Evolutionary conservation across 1,140 invertebrate genomes (phyloP).

Genomic region (Bombyx mandarina): DNA sequence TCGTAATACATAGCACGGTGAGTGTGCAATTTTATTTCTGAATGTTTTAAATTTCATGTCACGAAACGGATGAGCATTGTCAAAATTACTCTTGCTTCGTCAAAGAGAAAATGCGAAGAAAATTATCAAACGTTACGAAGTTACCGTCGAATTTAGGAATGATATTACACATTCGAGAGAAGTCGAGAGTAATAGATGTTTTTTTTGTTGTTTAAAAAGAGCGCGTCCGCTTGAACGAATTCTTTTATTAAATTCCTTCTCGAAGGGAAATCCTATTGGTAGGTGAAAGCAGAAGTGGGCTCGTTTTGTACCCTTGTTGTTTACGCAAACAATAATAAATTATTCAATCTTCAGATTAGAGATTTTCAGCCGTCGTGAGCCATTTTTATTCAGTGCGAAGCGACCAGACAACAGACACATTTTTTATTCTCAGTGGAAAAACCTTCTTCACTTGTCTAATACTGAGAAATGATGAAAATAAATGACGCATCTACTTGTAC

Average conservation of each 20-base stretch:
- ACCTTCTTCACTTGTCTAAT: conserved; percentile 4
- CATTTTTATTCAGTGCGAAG: not conserved
- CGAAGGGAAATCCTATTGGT: not conserved
- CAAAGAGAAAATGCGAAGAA: too few relatives aligned
- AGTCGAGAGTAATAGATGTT: too few relatives aligned
- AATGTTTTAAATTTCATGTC: too few relatives aligned
- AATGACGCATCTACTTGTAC: not conserved
- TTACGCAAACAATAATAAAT: conserved; percentile 12
- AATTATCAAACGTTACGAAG: too few relatives aligned
- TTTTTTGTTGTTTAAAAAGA: conserved; percentile 1
- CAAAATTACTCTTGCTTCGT: too few relatives aligned
- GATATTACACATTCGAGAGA: too few relatives aligned
- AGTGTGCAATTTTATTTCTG: too few relatives aligned
- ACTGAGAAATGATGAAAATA: not conserved
- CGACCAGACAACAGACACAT: not conserved
- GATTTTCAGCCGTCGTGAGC: conserved; percentile 1
- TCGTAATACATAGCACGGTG: too few relatives aligned
- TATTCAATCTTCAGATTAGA: conserved; percentile 13
- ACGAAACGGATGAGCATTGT: too few relatives aligned
- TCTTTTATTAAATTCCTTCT: conserved; percentile 10
- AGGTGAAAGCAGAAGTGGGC: conserved; percentile 2
- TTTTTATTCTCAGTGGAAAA: conserved; percentile 4
- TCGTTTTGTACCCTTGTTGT: conserved; percentile 5
- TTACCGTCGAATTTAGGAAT: too few relatives aligned
- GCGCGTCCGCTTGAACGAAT: not conserved